Evolutionary conservation across 2,113 vertebrate genomes (phyloP).

Genomic region (Ailurus styani): DNA sequence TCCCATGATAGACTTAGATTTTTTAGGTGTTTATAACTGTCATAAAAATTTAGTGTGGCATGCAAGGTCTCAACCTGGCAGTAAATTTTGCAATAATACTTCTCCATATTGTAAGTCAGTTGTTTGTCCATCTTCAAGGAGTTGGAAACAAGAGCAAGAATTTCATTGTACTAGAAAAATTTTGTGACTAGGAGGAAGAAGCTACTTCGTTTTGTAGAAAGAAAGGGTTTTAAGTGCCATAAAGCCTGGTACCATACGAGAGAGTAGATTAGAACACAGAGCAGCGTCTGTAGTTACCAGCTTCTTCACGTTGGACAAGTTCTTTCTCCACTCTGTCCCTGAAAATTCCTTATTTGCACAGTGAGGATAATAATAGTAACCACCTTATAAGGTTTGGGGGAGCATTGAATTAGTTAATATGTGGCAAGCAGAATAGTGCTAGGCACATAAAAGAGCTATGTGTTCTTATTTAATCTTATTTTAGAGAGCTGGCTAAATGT

Average conservation of each 20-base stretch:
- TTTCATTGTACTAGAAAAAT: neutral
- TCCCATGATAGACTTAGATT: conserved; percentile 55
- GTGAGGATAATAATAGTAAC: neutral
- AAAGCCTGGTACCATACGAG: neutral
- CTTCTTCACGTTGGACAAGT: neutral
- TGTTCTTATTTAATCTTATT: conserved; percentile 13
- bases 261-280: neutral
- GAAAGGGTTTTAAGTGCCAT: neutral
- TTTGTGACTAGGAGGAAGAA: neutral
- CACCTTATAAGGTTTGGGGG: neutral
- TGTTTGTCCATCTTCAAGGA: conserved; percentile 57
- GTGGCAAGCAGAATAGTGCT: neutral
- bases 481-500: neutral
- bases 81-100: conserved; percentile 71
- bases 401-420: neutral
- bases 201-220: neutral
- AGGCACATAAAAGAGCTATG: neutral
- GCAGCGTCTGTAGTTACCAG: neutral
- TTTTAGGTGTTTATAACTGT: conserved; percentile 48
- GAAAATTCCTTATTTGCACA: neutral
- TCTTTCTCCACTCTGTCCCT: neutral
- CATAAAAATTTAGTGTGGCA: conserved; percentile 70
- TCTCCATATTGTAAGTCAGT: conserved; percentile 53
- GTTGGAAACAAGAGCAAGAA: neutral
- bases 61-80: conserved; percentile 64